These are phyloP conservation scores for Zoanthus gigantus DNA, from an alignment of 92 coral and sea anemone genomes.

Conservation along the genomic window DNA sequence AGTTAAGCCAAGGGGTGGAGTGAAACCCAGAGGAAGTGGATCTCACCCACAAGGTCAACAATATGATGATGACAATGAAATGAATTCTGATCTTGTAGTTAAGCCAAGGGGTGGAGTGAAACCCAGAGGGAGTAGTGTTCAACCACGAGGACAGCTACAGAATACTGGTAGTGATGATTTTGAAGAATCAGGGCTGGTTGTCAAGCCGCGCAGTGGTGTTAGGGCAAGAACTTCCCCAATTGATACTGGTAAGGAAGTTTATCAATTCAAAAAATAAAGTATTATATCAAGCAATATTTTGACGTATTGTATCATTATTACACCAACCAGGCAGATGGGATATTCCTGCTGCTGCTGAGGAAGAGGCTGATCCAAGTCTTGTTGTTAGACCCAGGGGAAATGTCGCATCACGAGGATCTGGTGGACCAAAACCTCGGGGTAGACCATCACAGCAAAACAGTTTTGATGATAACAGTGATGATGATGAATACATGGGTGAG, in stretches of 20 bases:
- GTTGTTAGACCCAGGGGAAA: slow-evolving; percentile 42
- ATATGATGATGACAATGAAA: slow-evolving; percentile 23
- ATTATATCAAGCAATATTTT: not conserved
- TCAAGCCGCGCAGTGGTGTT: slow-evolving; percentile 17
- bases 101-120: slow-evolving; percentile 42
- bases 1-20: slow-evolving; percentile 38
- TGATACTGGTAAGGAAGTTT: slow-evolving; percentile 25
- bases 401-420: slow-evolving; percentile 25
- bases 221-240: slow-evolving; percentile 19
- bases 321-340: slow-evolving; percentile 35
- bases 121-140: slow-evolving; percentile 27
- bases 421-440: slow-evolving; percentile 26
- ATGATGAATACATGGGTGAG: slow-evolving; percentile 26
- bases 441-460: slow-evolving; percentile 35
- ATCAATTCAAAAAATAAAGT: not conserved
- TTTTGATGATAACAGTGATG: slow-evolving; percentile 48
- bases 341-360: slow-evolving; percentile 23
- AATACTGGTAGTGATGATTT: not conserved
- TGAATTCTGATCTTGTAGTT: slow-evolving; percentile 33
- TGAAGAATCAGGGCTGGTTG: slow-evolving; percentile 26
- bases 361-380: not conserved
- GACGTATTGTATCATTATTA: not conserved
- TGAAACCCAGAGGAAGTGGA: slow-evolving; percentile 30
- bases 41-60: slow-evolving; percentile 11
- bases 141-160: slow-evolving; percentile 24